These are phyloP conservation scores for Penaeus japonicus DNA, from an alignment of 1,140 invertebrate species.

Conservation along the genomic window DNA sequence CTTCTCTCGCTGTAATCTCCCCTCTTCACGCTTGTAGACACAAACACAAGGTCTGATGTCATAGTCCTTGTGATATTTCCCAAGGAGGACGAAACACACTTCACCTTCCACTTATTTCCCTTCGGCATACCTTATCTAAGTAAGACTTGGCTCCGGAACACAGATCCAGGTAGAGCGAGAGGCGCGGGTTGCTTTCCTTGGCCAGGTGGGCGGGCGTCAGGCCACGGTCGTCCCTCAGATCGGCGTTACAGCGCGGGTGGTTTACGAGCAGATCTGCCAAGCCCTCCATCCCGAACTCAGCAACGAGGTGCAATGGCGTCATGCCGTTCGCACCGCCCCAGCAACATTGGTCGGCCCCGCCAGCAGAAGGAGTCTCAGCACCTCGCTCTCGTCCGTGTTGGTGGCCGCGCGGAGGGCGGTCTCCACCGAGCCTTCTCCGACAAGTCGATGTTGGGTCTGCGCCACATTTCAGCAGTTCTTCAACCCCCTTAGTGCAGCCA, in stretches of 20 bases:
- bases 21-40: too few species aligned
- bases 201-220: neutral
- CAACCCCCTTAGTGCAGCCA: neutral
- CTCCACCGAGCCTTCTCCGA: neutral
- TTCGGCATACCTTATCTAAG: neutral
- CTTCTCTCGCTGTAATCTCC: too few species aligned
- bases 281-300: neutral
- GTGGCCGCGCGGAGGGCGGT: conserved; percentile 19
- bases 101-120: too few species aligned
- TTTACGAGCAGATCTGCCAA: neutral
- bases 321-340: neutral
- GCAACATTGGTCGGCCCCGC: neutral
- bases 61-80: too few species aligned
- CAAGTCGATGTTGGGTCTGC: neutral
- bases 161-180: neutral
- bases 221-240: neutral
- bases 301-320: conserved; percentile 16
- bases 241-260: neutral
- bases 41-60: too few species aligned
- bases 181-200: neutral
- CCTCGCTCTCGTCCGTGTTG: neutral
- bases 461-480: neutral
- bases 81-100: too few species aligned
- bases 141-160: neutral
- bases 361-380: neutral